These are phyloP conservation scores for Leptinotarsa texana DNA, from an alignment of 1,140 invertebrate genomes.

Conservation along the genomic window DNA sequence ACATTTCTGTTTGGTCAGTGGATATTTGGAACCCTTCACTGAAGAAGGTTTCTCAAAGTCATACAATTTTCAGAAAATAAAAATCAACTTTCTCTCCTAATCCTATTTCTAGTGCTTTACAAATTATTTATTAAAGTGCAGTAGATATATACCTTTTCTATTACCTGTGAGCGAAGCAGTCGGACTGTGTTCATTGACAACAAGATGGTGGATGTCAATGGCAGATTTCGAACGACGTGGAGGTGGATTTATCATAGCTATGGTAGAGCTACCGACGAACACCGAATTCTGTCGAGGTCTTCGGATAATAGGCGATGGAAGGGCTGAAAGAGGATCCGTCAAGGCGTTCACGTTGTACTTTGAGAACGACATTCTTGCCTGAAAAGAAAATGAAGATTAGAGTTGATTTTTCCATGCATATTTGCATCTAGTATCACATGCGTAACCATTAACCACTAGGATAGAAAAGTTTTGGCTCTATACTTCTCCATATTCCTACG, in stretches of 20 bases:
- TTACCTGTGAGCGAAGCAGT: slow-evolving; percentile 44
- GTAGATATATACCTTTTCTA: slow-evolving; percentile 36
- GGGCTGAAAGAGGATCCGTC: slow-evolving; percentile 57
- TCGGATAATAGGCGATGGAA: slow-evolving; percentile 54
- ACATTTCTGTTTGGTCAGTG: too few species aligned
- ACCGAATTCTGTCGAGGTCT: slow-evolving; percentile 78
- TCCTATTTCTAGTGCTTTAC: too few species aligned
- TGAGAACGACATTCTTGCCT: slow-evolving; percentile 69
- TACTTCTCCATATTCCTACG: too few species aligned
- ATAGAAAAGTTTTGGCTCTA: too few species aligned
- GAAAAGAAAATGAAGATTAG: slow-evolving; percentile 43
- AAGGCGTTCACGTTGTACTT: slow-evolving; percentile 69
- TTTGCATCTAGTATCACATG: too few species aligned
- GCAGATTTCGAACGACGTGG: slow-evolving; percentile 79
- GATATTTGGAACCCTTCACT: too few species aligned
- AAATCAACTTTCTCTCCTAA: too few species aligned
- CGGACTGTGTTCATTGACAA: slow-evolving; percentile 52
- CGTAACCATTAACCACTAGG: too few species aligned
- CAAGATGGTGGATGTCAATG: slow-evolving; percentile 77
- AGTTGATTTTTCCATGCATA: too few species aligned
- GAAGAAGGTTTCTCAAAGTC: too few species aligned
- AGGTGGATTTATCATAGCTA: slow-evolving; percentile 64
- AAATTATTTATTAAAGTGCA: not conserved
- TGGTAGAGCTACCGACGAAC: slow-evolving; percentile 73
- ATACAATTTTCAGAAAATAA: too few species aligned